Base-by-base conservation (phyloP, 2,888 invertebrate genomes). In the Scaptomyza reducta region DNA sequence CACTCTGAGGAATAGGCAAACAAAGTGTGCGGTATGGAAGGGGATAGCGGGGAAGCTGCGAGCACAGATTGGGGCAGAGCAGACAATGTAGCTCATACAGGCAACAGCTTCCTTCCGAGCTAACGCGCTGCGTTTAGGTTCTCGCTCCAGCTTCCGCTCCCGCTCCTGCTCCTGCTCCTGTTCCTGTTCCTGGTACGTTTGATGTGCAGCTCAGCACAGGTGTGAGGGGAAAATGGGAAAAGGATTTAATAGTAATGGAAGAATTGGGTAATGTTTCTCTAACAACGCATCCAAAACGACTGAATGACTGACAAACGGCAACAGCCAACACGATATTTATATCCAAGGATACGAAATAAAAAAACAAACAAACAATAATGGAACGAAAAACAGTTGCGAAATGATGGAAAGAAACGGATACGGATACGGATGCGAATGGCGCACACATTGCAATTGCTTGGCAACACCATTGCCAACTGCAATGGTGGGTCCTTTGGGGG, bases 101-200 rank as follows among this genome's bases (percentile, higher is more conserved):
- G 67, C 76, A 82, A 87, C 81, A 78, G 88, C 88, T 84, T 85
- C 84, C 87, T 80, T 84, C 78, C 87, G 84, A 77, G 73, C 80
- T 79, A 84, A 75, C 66, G 76, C 76, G 79, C 35, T 78, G 73
- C 56, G 62, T 14, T 54, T 56, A 53, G 13, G 56, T 61, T 35
- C 33, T 33, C 11, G 33, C 33, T 49, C 6, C 33, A 18, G 22
- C 5, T 22, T 5, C 22, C 5, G 22, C 5, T 22, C 22, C 31
- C n/a, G n/a, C n/a, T n/a, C 33, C 49, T n/a, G 33, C 33, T 49
- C 6, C 33, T 31, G 22, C 5, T 22, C 22, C 22, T 22, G 22
- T 22, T 22, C 22, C 31, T 47, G 51, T 46, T 44, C 25, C 59
- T 61, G 46, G 70, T 63, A 77, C 77, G 73, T 72, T 74, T 74